phyloP scores from a whole-genome alignment of 2,113 vertebrate species.

The Ondatra zibethicus region DNA sequence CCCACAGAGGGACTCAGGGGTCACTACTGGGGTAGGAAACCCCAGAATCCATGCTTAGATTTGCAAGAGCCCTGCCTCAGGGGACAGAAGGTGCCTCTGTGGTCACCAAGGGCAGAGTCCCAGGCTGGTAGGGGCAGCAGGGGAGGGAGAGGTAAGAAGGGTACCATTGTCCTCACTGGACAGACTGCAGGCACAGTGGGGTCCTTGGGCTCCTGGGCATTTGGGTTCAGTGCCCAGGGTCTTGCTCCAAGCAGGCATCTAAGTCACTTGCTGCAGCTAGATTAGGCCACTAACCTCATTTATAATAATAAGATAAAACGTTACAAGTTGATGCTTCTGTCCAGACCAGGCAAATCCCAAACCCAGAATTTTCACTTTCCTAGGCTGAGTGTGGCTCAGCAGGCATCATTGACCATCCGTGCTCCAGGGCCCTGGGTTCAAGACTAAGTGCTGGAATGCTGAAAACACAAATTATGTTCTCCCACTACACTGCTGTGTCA shows the following conservation, averaged over 20 bases:
- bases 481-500: neutral
- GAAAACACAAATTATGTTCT: no score
- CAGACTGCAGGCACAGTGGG: neutral
- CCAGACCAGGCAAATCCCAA: neutral
- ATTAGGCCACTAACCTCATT: neutral
- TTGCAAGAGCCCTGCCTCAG: neutral
- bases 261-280: no score
- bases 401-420: neutral
- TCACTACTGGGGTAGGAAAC: neutral
- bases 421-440: neutral
- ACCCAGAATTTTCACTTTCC: neutral
- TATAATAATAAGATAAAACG: neutral
- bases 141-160: neutral
- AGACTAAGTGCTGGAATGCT: no score
- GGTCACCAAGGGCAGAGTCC: neutral
- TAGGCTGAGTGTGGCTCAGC: neutral
- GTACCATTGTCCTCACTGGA: neutral
- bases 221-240: neutral
- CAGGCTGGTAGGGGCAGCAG: neutral
- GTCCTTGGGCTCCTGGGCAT: neutral
- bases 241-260: neutral
- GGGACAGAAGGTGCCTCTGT: neutral
- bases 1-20: neutral
- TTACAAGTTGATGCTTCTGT: neutral
- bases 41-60: neutral